These are phyloP conservation scores for Chydorus sphaericus DNA, from an alignment of 2,888 invertebrate species.

Conservation along the genomic window DNA sequence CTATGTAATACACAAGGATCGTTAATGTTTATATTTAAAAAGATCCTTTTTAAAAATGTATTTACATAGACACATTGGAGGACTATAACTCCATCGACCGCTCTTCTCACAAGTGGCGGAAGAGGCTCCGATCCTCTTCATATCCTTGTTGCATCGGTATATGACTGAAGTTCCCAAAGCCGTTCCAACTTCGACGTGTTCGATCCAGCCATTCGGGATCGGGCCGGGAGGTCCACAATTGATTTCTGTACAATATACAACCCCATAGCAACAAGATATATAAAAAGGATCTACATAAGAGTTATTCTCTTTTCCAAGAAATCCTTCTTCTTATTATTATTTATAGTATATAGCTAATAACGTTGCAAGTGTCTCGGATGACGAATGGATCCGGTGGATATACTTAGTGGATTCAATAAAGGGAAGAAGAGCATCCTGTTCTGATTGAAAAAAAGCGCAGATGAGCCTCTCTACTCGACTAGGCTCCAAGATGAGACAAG, in stretches of 20 bases:
- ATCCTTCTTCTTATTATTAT: too few species aligned
- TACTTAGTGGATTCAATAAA: too few species aligned
- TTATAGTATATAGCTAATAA: too few species aligned
- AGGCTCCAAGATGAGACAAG: background rate
- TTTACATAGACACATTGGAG: slow-evolving; percentile 77
- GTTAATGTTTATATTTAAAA: background rate
- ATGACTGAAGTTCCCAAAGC: slow-evolving; percentile 82
- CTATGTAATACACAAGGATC: slow-evolving; percentile 34
- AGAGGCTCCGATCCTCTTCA: slow-evolving; percentile 73
- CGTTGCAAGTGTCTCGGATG: too few species aligned
- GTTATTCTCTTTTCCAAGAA: too few species aligned
- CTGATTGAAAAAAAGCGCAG: background rate
- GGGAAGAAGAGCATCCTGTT: too few species aligned
- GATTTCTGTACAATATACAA: slow-evolving; percentile 58
- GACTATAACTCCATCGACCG: slow-evolving; percentile 84
- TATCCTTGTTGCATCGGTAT: slow-evolving; percentile 82
- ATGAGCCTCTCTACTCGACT: too few species aligned
- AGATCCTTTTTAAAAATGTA: too few species aligned
- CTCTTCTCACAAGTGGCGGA: slow-evolving; percentile 86
- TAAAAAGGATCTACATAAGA: too few species aligned
- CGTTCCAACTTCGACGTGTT: slow-evolving; percentile 71
- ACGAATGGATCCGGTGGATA: too few species aligned
- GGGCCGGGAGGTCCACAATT: slow-evolving; percentile 90
- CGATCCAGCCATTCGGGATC: slow-evolving; percentile 89
- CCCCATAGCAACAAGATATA: too few species aligned